These are phyloP conservation scores for Leptura quadrifasciata DNA, from an alignment of 2,888 invertebrate genomes.

Conservation along the genomic window DNA sequence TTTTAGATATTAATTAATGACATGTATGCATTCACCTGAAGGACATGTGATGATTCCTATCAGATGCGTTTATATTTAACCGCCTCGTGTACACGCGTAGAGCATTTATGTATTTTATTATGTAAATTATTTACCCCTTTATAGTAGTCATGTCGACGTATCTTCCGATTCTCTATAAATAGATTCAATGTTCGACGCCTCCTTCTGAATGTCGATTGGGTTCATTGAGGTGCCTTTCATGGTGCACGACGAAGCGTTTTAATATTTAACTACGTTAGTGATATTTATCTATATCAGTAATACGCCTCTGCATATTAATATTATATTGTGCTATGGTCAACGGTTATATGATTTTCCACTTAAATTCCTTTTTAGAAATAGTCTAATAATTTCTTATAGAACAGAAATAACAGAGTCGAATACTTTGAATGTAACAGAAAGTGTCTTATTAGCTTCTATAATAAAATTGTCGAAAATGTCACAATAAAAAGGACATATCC, in stretches of 20 bases:
- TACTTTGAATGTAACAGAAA: too few species aligned
- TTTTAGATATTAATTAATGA: not conserved
- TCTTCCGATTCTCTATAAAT: slow-evolving; percentile 30
- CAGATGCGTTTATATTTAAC: not conserved
- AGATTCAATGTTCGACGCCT: slow-evolving; percentile 28
- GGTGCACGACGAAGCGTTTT: slow-evolving; percentile 13
- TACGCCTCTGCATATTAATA: slow-evolving; percentile 17
- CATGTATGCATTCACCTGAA: not conserved
- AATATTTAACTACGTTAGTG: slow-evolving; percentile 13
- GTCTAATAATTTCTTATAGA: too few species aligned
- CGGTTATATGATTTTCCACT: not conserved
- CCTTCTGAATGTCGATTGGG: slow-evolving; percentile 23
- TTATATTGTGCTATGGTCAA: not conserved
- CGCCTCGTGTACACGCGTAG: not conserved
- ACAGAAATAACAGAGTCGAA: too few species aligned
- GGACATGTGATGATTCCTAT: not conserved
- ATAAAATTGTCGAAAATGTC: too few species aligned
- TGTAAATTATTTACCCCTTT: slow-evolving; percentile 1
- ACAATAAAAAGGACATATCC: too few species aligned
- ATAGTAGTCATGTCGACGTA: slow-evolving; percentile 13
- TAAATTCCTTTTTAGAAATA: not conserved
- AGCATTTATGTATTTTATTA: slow-evolving; percentile 18
- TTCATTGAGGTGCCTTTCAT: slow-evolving; percentile 32
- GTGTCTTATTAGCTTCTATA: too few species aligned
- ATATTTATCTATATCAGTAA: slow-evolving; percentile 12